Conservation (phyloP, 92 coral and sea anemone genomes). For the Heteractis magnifica region DNA sequence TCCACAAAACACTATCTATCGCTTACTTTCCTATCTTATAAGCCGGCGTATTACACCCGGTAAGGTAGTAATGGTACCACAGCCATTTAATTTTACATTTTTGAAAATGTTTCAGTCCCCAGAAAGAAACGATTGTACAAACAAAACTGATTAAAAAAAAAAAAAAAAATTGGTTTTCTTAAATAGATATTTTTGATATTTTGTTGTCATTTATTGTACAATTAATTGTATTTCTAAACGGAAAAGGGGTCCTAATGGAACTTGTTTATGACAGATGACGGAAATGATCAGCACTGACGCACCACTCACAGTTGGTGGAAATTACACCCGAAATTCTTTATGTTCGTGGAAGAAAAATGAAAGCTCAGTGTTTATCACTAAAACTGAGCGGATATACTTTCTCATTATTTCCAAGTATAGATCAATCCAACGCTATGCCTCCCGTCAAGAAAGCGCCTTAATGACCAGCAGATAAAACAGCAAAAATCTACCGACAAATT, state of each 20-base stretch:
- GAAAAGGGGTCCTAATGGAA: background rate
- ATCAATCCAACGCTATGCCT: background rate
- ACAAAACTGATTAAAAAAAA: background rate
- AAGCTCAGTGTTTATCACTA: background rate
- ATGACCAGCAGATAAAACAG: background rate
- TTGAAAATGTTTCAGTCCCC: too few relatives aligned
- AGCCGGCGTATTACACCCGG: too few relatives aligned
- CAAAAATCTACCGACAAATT: background rate
- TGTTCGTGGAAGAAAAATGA: background rate
- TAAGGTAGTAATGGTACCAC: too few relatives aligned
- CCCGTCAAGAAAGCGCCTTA: background rate
- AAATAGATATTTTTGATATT: too few relatives aligned
- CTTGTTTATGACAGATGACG: background rate
- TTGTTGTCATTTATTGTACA: background rate
- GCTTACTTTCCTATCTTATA: too few relatives aligned
- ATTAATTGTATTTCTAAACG: too few relatives aligned
- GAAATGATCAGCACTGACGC: background rate
- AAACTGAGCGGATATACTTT: background rate
- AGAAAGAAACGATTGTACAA: background rate
- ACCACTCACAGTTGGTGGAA: background rate
- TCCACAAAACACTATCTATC: too few relatives aligned
- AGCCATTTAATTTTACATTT: too few relatives aligned
- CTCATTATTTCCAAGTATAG: too few relatives aligned
- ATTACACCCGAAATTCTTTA: background rate
- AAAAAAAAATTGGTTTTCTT: background rate